Conservation (phyloP, 1,140 invertebrate genomes). For the Drosophila albomicans region DNA sequence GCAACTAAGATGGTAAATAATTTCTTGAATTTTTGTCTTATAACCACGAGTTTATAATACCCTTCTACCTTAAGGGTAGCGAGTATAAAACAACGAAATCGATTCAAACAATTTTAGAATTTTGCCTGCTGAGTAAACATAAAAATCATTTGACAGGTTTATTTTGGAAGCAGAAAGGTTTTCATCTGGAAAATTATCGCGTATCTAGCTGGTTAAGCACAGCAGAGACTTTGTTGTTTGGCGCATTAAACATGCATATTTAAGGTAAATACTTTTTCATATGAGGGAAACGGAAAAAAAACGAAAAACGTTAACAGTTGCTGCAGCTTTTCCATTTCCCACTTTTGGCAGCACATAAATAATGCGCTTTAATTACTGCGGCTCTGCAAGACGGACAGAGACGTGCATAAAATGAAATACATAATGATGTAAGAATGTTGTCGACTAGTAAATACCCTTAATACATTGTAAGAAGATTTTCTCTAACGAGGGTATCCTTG, state of each 20-base stretch:
- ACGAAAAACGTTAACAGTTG: slow-evolving; percentile 12
- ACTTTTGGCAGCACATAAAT: slow-evolving; percentile 48
- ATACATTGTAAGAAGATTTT: no score
- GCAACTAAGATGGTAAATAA: no score
- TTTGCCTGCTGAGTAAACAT: background rate
- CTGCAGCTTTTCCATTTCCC: slow-evolving; percentile 53
- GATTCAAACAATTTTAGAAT: slow-evolving; percentile 21
- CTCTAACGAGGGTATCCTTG: background rate
- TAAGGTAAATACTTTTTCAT: slow-evolving; percentile 3
- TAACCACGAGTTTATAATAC: no score
- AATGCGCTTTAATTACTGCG: slow-evolving; percentile 77
- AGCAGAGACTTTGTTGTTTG: slow-evolving; percentile 6
- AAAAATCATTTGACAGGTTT: slow-evolving; percentile 7
- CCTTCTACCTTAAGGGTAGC: no score
- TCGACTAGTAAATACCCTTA: slow-evolving; percentile 1
- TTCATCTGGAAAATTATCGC: slow-evolving; percentile 23
- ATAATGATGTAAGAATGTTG: background rate
- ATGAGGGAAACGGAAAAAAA: background rate
- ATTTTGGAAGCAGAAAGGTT: background rate
- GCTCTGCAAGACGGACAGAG: slow-evolving; percentile 34
- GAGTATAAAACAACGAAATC: background rate
- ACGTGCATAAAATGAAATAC: slow-evolving; percentile 15
- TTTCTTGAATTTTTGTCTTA: no score
- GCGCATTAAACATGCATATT: slow-evolving; percentile 37
- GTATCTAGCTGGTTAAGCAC: slow-evolving; percentile 9